Conservation (phyloP, 2,888 invertebrate species). For the Diabrotica balteata region DNA sequence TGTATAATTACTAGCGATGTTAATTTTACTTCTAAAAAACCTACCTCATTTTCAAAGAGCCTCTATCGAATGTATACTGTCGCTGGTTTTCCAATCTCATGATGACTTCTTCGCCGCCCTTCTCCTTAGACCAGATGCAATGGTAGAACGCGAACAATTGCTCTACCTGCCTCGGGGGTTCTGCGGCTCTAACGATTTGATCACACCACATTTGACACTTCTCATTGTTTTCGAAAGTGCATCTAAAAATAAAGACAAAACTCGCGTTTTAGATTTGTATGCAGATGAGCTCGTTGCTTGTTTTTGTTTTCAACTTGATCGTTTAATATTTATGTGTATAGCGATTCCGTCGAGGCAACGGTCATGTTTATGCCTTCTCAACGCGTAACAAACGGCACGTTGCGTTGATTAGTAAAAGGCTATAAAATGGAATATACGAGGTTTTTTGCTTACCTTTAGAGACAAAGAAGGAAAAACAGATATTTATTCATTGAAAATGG, state of each 20-base stretch:
- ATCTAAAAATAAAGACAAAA: slow-evolving; percentile 64
- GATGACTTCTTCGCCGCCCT: slow-evolving; percentile 58
- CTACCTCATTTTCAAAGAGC: slow-evolving; percentile 57
- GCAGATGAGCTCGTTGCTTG: no score
- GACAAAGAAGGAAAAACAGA: no score
- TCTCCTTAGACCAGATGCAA: slow-evolving; percentile 83
- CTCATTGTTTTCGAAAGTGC: slow-evolving; percentile 86
- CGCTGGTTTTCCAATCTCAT: slow-evolving; percentile 46
- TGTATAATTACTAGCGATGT: no score
- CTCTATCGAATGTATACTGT: slow-evolving; percentile 52
- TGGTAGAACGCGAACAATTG: slow-evolving; percentile 91
- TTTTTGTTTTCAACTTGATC: no score
- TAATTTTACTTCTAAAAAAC: slow-evolving; percentile 4
- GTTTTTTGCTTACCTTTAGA: no score
- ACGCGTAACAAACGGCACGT: no score
- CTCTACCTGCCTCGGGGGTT: slow-evolving; percentile 77
- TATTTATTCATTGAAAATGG: no score
- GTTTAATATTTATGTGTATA: no score
- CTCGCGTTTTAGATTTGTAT: neutral
- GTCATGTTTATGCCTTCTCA: no score
- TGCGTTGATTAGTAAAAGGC: no score
- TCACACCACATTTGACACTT: slow-evolving; percentile 87
- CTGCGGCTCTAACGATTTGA: slow-evolving; percentile 74
- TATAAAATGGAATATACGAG: no score
- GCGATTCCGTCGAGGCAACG: no score